A percentile compares a stretch with the other conserved stretches of the same genome.
phyloP scores from a whole-genome alignment of 2,797 vertebrate genomes.

The Benthosema pterotum region DNA sequence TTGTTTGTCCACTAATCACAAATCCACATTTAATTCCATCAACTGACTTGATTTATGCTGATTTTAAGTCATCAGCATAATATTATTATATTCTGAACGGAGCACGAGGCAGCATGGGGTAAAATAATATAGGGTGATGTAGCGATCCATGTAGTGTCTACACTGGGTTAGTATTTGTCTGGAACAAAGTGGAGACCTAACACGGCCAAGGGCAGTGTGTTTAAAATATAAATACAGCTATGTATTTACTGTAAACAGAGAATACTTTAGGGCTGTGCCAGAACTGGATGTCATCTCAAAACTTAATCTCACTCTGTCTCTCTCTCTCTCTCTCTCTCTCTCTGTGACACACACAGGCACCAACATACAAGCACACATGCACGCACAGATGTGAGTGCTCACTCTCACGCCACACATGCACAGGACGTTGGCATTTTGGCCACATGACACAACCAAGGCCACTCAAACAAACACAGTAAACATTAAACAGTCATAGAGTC shows the following conservation, averaged over 20 bases:
- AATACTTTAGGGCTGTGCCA: conserved; percentile 30
- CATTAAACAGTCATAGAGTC: conserved; percentile 39
- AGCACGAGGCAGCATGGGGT: conserved; percentile 3
- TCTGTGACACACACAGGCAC: background rate
- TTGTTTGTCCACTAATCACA: conserved; percentile 2
- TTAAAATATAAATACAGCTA: conserved; percentile 65
- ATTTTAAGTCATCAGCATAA: too few relatives aligned
- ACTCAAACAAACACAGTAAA: conserved; percentile 54
- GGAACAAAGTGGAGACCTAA: conserved; percentile 33
- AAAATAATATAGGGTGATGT: conserved; percentile 17
- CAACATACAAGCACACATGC: conserved; percentile 2
- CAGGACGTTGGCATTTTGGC: conserved; percentile 38
- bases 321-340: conserved; percentile 1
- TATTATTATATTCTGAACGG: conserved; percentile 2
- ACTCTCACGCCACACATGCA: conserved; percentile 12
- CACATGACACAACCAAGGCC: conserved; percentile 12
- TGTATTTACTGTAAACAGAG: conserved; percentile 73
- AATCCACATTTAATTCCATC: background rate
- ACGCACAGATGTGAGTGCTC: conserved; percentile 5
- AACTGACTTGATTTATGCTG: background rate
- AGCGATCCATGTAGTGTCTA: conserved; percentile 39
- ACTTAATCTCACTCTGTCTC: background rate
- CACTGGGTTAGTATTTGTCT: conserved; percentile 26
- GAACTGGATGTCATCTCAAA: conserved; percentile 29
- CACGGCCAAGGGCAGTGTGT: conserved; percentile 56